Evolutionary conservation across 1,140 invertebrate species (phyloP), one percentile per base, ranked within the genome.

Genomic region (Capitella teleta): DNA sequence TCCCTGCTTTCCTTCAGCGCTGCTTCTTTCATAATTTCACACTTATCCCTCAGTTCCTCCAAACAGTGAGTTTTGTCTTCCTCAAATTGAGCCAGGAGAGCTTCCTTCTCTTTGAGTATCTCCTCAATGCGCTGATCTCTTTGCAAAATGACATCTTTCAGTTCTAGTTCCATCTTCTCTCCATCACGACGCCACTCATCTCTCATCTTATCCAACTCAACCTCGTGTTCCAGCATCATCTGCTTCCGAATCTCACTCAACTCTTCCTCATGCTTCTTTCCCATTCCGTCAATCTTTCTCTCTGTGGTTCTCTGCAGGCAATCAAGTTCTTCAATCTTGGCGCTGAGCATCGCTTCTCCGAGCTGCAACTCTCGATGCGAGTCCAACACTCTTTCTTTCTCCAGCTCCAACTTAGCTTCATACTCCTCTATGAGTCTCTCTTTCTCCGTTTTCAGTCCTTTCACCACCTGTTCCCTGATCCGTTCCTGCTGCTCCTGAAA

Each of bases 171-270:
- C 21, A 23, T 38, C 25, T 49, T 37, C 14, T 30, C 43, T n/a
- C 49, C 21, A 37, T 57, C 45, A 32, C 54, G 38, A 18, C 23
- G 38, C 25, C 47, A 40, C 24, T 55, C 50, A 25, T 44, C 23
- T 14, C 18, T 40, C 37, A 37, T 26, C 43, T 55, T 53, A 19
- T 52, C 53, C 26, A 52, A 64, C 61, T 84, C 79, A 30, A 79
- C 59, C 59, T 84, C 80, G 57, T 83, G 80, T 55, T 82, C 79
- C 8, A 81, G 70, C 36, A 53, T 63, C 50, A 61, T 34, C 21
- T 56, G 44, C 37, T 58, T 61, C 12, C 57, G 42, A 1, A 45
- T 16, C 36, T 19, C 26, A 4, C 49, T 41, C 5, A 47, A 48
- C 32, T 45, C 40, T 48, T 10, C 76, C 77, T 52, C 49, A 32